These are phyloP conservation scores for Allobates femoralis DNA, from an alignment of 2,797 vertebrate genomes.

Conservation along the genomic window DNA sequence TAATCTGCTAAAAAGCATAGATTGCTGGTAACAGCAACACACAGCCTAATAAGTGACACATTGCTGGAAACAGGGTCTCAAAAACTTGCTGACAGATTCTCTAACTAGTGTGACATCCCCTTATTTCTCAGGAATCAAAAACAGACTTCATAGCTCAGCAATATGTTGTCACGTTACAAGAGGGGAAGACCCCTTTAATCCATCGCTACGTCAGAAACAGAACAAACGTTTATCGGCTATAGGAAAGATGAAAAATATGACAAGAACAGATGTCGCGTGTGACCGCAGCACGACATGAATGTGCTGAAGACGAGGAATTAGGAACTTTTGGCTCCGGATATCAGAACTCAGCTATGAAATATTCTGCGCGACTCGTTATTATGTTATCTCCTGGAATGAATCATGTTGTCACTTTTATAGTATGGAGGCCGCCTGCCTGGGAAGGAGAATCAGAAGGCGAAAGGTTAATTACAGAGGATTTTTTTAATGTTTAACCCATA, in stretches of 20 bases:
- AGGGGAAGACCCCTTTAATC: not conserved
- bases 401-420: not conserved
- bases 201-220: not conserved
- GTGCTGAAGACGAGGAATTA: slow-evolving; percentile 1
- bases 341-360: not conserved
- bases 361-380: not conserved
- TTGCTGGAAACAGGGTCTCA: too few species aligned
- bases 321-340: not conserved
- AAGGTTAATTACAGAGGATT: not conserved
- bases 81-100: too few species aligned
- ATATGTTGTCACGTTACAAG: too few species aligned
- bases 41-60: too few species aligned
- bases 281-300: not conserved
- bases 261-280: not conserved
- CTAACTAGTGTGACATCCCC: too few species aligned
- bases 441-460: not conserved
- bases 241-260: not conserved
- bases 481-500: not conserved
- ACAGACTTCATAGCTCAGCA: too few species aligned
- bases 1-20: too few species aligned
- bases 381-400: not conserved
- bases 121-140: too few species aligned
- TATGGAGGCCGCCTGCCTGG: not conserved
- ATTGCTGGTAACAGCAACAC: too few species aligned
- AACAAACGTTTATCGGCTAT: not conserved